Percentiles rank a stretch among this genome's conserved stretches.
These are phyloP conservation scores for Piscicola geometra DNA, from an alignment of 2,888 invertebrate species.

Conservation along the genomic window DNA sequence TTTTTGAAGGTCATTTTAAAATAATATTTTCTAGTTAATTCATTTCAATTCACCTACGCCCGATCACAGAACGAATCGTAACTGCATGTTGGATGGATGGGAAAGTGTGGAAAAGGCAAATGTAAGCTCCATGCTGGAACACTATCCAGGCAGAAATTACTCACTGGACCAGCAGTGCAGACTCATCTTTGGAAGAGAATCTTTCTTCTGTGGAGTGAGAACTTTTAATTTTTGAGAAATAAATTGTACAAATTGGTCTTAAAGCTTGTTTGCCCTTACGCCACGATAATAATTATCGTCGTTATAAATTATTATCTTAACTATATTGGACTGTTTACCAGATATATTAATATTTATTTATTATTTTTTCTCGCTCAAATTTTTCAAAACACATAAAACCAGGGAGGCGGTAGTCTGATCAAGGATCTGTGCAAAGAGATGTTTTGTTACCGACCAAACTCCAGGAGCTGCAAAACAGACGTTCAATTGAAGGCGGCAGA, in stretches of 20 bases:
- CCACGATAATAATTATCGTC: too few relatives aligned
- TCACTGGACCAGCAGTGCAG: conserved; percentile 48
- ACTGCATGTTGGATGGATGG: not conserved
- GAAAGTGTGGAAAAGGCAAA: not conserved
- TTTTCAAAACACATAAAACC: too few relatives aligned
- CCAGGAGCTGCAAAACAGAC: conserved; percentile 46
- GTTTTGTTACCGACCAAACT: conserved; percentile 46
- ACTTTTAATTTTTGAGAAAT: not conserved
- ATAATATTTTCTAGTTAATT: too few relatives aligned
- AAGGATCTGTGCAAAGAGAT: conserved; percentile 45
- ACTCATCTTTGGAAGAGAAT: conserved; percentile 47
- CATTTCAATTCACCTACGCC: too few relatives aligned
- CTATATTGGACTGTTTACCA: too few relatives aligned
- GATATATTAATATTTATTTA: too few relatives aligned
- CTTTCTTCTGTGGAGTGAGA: conserved; percentile 48
- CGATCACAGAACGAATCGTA: not conserved
- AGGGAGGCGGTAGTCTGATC: conserved; percentile 20
- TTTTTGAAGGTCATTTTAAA: not conserved
- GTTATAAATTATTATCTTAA: too few relatives aligned
- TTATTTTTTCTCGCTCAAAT: too few relatives aligned
- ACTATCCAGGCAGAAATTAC: conserved; percentile 47
- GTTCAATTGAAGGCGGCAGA: conserved; percentile 47
- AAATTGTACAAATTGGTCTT: too few relatives aligned
- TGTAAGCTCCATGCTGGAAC: not conserved
- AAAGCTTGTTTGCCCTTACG: too few relatives aligned